Evolutionary conservation across 2,888 invertebrate species (phyloP), one percentile per base, ranked within the genome.

Genomic region (Nesidiocoris tenuis): DNA sequence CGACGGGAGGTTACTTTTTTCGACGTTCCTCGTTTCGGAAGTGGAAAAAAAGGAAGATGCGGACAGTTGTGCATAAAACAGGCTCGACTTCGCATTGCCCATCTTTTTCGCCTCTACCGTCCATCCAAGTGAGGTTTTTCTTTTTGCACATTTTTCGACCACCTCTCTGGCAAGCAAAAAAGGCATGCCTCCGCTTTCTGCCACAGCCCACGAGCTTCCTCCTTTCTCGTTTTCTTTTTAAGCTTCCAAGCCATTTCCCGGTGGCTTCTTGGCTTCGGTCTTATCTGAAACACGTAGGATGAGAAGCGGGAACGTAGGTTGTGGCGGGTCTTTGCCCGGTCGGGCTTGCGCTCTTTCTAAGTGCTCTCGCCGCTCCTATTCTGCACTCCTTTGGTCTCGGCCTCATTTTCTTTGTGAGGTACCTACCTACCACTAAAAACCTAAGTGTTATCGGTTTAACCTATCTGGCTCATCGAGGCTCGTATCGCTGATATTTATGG

Each of bases 51-150:
- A 23, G 24, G 59, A 59, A 57, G 59, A 70, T 57, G 70, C 25
- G 70, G 70, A 70, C 70, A 70, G 70, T 70, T 59, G 70, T 70
- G 70, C 70, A 70, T 70, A 70, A 70, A 70, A 70, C 70, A 70
- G 70, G 70, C 70, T 25, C 54, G 25, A 17, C 7, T 17, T 16
- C 63, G 9, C 16, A 21, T 19, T 5, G n/a, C 70, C 59, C 57
- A 56, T 57, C 23, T 68, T 56, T 56, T 23, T 55, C 54, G 9
- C 16, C 23, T 18, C 67, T 25, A 54, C 70, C 24, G 57, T 56
- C 68, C 68, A 39, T 39, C 39, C 39, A 39, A 12, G 3, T 39
- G 39, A 12, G 39, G 39, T 39, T 39, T n/a, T n/a, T 39, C 39
- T 39, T 39, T 39, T 39, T 39, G 3, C 39, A 39, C 39, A 39